phyloP scores from a whole-genome alignment of 2,888 invertebrate species.

The Tillus elongatus region DNA sequence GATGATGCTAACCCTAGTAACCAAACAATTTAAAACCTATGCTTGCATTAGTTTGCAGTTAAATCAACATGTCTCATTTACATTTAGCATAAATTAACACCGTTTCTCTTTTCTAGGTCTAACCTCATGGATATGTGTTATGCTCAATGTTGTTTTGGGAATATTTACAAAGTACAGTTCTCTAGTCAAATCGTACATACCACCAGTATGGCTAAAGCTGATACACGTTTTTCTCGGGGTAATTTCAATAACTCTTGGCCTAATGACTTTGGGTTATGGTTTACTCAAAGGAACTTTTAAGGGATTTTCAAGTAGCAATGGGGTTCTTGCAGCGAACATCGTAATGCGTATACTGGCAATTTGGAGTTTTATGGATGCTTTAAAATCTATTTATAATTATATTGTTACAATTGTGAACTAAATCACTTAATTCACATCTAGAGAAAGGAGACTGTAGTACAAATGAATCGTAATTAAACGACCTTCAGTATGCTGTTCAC shows the following conservation, averaged over 20 bases:
- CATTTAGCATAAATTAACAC: too few species aligned
- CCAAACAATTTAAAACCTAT: too few species aligned
- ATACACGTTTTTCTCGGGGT: background rate
- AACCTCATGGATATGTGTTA: background rate
- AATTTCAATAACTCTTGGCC: background rate
- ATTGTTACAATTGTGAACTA: too few species aligned
- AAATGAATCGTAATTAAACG: too few species aligned
- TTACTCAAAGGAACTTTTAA: background rate
- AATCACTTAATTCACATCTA: too few species aligned
- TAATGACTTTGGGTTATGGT: background rate
- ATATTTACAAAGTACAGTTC: background rate
- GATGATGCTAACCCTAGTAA: too few species aligned
- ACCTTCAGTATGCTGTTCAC: too few species aligned
- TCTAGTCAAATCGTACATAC: background rate
- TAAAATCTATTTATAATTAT: background rate
- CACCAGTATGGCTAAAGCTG: background rate
- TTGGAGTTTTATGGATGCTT: background rate
- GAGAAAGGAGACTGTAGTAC: too few species aligned
- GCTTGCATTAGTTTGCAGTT: too few species aligned
- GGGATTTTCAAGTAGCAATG: background rate
- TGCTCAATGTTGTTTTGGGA: background rate
- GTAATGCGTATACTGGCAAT: background rate
- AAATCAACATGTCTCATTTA: too few species aligned
- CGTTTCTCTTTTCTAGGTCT: background rate
- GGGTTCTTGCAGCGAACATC: background rate